Conservation (phyloP, 2,797 vertebrate species). For the Aulostomus chinensis region DNA sequence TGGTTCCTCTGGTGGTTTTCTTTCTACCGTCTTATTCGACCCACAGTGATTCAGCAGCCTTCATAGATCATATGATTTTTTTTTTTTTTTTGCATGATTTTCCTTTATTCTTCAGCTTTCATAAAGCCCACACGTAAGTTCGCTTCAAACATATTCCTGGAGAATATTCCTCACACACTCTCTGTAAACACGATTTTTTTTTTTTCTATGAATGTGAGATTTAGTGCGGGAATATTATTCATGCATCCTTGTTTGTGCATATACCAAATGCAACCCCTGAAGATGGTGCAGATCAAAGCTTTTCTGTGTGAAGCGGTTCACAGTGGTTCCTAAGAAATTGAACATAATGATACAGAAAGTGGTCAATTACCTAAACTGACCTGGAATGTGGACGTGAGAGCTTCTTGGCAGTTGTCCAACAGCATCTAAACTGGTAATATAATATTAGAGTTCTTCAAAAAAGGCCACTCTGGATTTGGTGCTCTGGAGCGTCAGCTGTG, state of each 20-base stretch:
- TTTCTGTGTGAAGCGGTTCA: conserved; percentile 7
- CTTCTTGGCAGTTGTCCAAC: conserved; percentile 11
- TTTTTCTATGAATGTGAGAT: conserved; percentile 11
- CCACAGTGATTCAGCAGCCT: conserved; percentile 4
- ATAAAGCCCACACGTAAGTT: conserved; percentile 14
- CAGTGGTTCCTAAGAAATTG: conserved; percentile 7
- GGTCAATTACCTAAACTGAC: conserved; percentile 7
- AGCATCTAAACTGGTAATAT: not conserved
- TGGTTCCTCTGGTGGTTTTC: conserved; percentile 27
- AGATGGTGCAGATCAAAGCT: conserved; percentile 20
- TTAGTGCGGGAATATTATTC: no score
- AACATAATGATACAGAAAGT: conserved; percentile 5
- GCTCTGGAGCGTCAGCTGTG: conserved; percentile 94
- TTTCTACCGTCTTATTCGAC: conserved; percentile 15
- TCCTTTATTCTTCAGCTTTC: conserved; percentile 15
- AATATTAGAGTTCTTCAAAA: conserved; percentile 91
- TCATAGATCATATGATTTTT: not conserved
- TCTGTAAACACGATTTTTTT: conserved; percentile 61
- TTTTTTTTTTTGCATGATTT: not conserved
- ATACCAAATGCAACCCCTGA: not conserved
- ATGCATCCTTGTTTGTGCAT: no score
- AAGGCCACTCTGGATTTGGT: conserved; percentile 95
- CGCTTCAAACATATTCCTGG: conserved; percentile 19
- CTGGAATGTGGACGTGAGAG: conserved; percentile 37
- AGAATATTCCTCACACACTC: conserved; percentile 12